These are phyloP conservation scores for Dolichotis patagonum DNA, from an alignment of 2,113 vertebrate species.

Conservation along the genomic window DNA sequence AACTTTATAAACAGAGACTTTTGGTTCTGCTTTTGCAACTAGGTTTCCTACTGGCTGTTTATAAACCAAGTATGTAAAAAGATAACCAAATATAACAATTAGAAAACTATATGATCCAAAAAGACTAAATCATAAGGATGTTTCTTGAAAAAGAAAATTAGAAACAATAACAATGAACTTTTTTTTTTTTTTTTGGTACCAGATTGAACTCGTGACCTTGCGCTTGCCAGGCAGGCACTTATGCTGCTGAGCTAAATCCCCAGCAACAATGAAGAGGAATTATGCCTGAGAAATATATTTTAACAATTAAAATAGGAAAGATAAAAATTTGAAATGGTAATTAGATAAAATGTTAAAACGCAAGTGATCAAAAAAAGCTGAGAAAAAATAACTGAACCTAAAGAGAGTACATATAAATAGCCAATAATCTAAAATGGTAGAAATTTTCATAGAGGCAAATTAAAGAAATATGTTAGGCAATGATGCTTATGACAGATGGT, in stretches of 20 bases:
- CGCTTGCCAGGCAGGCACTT: too few species aligned
- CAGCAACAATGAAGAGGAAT: conserved; percentile 6
- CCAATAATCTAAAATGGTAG: neutral
- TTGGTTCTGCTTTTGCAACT: neutral
- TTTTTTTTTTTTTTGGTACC: too few species aligned
- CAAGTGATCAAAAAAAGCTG: neutral
- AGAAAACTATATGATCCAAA: conserved; percentile 12
- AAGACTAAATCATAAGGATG: neutral
- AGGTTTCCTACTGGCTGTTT: conserved; percentile 13
- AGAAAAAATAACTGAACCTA: conserved; percentile 29
- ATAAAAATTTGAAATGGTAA: neutral
- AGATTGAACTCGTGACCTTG: too few species aligned
- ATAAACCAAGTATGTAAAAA: conserved; percentile 13
- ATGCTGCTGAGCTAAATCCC: too few species aligned
- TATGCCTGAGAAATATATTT: conserved; percentile 17
- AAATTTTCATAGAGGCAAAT: neutral
- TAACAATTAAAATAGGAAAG: conserved; percentile 20
- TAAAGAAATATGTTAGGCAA: conserved; percentile 9
- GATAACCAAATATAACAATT: neutral
- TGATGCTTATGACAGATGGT: neutral
- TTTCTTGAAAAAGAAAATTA: conserved; percentile 29
- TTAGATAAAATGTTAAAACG: neutral
- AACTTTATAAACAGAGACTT: neutral
- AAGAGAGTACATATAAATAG: conserved; percentile 30
- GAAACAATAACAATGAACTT: neutral